phyloP scores from a whole-genome alignment of 1,140 invertebrate species.

The Chymomyza costata region DNA sequence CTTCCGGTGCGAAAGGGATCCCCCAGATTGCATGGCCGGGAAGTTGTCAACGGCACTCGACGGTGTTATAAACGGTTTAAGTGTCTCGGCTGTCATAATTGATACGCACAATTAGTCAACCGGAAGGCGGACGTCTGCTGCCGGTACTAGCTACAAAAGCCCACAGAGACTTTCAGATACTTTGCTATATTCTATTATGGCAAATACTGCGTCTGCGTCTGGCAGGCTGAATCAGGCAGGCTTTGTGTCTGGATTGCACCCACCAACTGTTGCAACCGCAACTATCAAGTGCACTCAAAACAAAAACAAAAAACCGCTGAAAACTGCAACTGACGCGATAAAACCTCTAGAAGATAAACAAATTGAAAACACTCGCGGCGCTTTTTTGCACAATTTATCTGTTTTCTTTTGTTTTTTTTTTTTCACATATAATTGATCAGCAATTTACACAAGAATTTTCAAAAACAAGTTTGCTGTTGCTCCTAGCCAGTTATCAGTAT shows the following conservation, averaged over 20 bases:
- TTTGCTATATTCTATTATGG: too few species aligned
- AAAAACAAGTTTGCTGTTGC: conserved; percentile 24
- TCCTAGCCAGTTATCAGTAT: background rate
- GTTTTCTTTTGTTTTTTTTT: conserved; percentile 17
- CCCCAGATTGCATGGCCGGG: conserved; percentile 44
- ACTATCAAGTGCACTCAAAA: conserved; percentile 22
- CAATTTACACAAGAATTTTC: conserved; percentile 34
- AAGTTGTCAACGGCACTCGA: conserved; percentile 53
- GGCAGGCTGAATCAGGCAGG: too few species aligned
- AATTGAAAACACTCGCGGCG: conserved; percentile 19
- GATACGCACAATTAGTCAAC: conserved; percentile 23
- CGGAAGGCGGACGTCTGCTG: conserved; percentile 2
- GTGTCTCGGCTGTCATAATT: conserved; percentile 74
- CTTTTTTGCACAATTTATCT: too few species aligned
- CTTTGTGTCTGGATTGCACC: too few species aligned
- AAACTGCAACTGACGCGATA: background rate
- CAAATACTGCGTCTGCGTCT: too few species aligned
- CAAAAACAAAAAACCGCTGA: background rate
- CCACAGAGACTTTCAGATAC: too few species aligned
- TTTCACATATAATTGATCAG: conserved; percentile 29
- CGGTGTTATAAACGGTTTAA: conserved; percentile 70
- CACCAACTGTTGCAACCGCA: conserved; percentile 1
- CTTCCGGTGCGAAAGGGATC: conserved; percentile 39
- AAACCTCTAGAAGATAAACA: conserved; percentile 11
- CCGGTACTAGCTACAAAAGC: too few species aligned